Percentiles rank a stretch among this genome's conserved stretches.
Evolutionary conservation across 37 sponge, comb jelly and placozoan genomes (phyloP).

Genomic region (Aplysina aerophoba): DNA sequence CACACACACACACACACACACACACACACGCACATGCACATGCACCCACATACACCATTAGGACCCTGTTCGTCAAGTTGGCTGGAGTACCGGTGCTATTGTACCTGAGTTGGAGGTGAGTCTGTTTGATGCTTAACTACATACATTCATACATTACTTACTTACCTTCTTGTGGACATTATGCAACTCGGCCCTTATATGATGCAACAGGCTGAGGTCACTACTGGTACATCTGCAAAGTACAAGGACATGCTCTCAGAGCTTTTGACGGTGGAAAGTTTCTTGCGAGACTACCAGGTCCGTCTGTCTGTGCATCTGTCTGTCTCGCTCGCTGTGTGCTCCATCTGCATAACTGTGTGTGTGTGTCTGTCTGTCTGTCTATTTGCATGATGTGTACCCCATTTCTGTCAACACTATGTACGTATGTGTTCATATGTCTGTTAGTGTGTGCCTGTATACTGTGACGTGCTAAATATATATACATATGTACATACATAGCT

Average conservation of each 20-base stretch:
- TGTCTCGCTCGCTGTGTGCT: too few relatives aligned
- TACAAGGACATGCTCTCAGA: conserved; percentile 52
- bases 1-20: neutral
- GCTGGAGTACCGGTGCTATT: conserved; percentile 95
- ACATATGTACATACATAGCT: neutral
- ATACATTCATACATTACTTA: neutral
- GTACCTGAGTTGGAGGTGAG: conserved; percentile 90
- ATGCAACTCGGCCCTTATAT: neutral
- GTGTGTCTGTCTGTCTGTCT: conserved; percentile 22
- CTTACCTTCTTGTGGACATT: neutral
- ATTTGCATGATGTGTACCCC: too few relatives aligned
- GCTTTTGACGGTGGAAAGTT: conserved; percentile 68
- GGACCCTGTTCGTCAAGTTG: conserved; percentile 85
- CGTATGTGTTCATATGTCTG: conserved; percentile 21
- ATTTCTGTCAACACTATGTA: too few relatives aligned
- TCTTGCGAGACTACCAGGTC: conserved; percentile 64
- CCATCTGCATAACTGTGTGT: too few relatives aligned
- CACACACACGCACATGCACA: too few relatives aligned
- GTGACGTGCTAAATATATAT: neutral
- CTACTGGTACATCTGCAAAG: conserved; percentile 27
- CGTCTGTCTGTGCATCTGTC: neutral
- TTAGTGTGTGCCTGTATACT: neutral
- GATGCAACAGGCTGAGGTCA: conserved; percentile 59
- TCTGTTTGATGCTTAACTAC: too few relatives aligned
- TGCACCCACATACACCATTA: neutral